Percentiles rank a stretch among this genome's conserved stretches.
Conservation (phyloP, 2,797 vertebrate genomes). For the Esox lucius region DNA sequence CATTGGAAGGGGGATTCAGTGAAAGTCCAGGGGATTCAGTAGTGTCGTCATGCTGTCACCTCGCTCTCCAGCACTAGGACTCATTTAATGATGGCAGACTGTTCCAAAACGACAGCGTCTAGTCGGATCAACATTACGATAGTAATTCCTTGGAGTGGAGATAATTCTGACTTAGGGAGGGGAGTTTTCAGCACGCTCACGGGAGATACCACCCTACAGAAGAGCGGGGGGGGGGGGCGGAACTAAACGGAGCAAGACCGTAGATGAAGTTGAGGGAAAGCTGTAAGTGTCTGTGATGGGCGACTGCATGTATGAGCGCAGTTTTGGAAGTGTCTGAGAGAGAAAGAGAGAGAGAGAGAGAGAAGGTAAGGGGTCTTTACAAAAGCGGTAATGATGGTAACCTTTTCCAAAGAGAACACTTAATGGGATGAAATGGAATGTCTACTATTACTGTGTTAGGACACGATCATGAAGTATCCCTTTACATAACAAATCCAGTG, state of each 20-base stretch:
- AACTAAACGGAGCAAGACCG: slow-evolving; percentile 35
- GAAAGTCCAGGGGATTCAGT: slow-evolving; percentile 67
- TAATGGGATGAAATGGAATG: not conserved
- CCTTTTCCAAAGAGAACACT: not conserved
- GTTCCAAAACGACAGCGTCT: slow-evolving; percentile 27
- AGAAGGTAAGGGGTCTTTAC: slow-evolving; percentile 10
- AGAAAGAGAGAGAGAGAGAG: no score
- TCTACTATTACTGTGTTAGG: not conserved
- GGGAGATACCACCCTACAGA: slow-evolving; percentile 68
- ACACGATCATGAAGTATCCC: slow-evolving; percentile 5
- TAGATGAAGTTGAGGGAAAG: slow-evolving; percentile 26
- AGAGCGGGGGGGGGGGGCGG: slow-evolving; percentile 51
- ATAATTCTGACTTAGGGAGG: slow-evolving; percentile 73
- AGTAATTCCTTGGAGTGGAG: slow-evolving; percentile 75
- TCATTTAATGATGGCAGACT: slow-evolving; percentile 33
- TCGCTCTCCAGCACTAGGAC: slow-evolving; percentile 32
- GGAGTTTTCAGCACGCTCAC: slow-evolving; percentile 71
- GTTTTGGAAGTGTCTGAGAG: not conserved
- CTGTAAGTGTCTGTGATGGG: slow-evolving; percentile 26
- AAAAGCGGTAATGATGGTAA: slow-evolving; percentile 20
- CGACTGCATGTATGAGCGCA: slow-evolving; percentile 3
- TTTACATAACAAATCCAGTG: not conserved
- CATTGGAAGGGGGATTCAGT: slow-evolving; percentile 75
- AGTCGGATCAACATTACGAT: slow-evolving; percentile 56
- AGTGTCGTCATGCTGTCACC: slow-evolving; percentile 60